A percentile compares a stretch with the other conserved stretches of the same genome.
These are phyloP conservation scores for Pangasius djambal DNA, from an alignment of 2,797 vertebrate genomes.

Conservation along the genomic window DNA sequence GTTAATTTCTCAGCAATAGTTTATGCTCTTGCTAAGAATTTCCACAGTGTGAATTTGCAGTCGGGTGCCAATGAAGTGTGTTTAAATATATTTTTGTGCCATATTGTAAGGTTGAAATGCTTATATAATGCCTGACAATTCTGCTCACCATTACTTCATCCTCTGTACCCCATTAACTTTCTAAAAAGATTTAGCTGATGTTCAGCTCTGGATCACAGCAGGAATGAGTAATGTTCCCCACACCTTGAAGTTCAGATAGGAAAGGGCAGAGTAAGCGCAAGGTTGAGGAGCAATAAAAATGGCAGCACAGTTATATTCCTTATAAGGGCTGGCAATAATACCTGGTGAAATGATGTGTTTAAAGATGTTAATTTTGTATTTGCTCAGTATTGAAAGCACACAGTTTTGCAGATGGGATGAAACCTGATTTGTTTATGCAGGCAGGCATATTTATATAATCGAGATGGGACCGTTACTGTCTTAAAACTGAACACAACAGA, in stretches of 20 bases:
- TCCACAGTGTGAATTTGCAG: slow-evolving; percentile 33
- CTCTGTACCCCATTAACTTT: slow-evolving; percentile 18
- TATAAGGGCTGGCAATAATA: slow-evolving; percentile 37
- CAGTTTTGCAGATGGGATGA: slow-evolving; percentile 14
- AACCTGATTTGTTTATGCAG: slow-evolving; percentile 8
- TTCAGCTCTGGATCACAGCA: slow-evolving; percentile 23
- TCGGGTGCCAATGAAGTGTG: slow-evolving; percentile 40
- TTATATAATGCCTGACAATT: slow-evolving; percentile 46
- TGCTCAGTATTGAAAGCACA: slow-evolving; percentile 44
- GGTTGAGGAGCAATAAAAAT: slow-evolving; percentile 39
- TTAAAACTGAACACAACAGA: slow-evolving; percentile 15
- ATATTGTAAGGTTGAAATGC: slow-evolving; percentile 40
- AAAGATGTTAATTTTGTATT: slow-evolving; percentile 14
- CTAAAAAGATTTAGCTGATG: slow-evolving; percentile 40
- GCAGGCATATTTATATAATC: slow-evolving; percentile 32
- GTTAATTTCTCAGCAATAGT: slow-evolving; percentile 42
- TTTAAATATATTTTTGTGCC: slow-evolving; percentile 55
- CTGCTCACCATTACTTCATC: slow-evolving; percentile 9
- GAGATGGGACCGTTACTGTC: slow-evolving; percentile 19
- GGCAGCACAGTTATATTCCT: not conserved
- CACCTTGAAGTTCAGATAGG: not conserved
- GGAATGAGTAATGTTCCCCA: not conserved
- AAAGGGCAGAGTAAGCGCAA: slow-evolving; percentile 5
- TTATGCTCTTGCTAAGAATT: slow-evolving; percentile 46
- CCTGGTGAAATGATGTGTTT: slow-evolving; percentile 28